Evolutionary conservation across 2,797 vertebrate species (phyloP).

Genomic region (Kryptopterus vitreolus): DNA sequence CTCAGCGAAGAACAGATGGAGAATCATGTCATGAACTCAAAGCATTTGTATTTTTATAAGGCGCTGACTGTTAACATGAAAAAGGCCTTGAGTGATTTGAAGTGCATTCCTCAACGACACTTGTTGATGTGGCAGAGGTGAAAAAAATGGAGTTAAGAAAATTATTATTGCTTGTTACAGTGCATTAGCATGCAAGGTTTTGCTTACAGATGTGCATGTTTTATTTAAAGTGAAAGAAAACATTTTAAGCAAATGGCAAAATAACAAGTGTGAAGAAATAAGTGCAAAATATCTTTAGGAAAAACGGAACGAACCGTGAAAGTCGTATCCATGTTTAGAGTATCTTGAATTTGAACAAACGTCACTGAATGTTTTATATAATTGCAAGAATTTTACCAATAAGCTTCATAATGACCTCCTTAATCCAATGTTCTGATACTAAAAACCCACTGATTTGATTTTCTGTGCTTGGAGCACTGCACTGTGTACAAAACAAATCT

Average conservation of each 20-base stretch:
- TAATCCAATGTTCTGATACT: constrained; percentile 48
- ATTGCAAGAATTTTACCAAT: constrained; percentile 7
- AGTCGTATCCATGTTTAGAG: not conserved
- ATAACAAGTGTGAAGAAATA: not conserved
- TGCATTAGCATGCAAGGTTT: not conserved
- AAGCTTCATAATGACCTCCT: constrained; percentile 5
- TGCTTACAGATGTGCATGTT: not conserved
- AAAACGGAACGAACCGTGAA: not conserved
- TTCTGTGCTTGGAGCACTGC: not conserved
- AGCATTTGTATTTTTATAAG: not conserved
- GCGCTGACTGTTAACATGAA: not conserved
- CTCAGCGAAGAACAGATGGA: too few species aligned
- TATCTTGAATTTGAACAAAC: not conserved
- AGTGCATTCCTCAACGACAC: too few species aligned
- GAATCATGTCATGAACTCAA: too few species aligned
- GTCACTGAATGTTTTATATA: not conserved
- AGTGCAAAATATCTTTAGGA: not conserved
- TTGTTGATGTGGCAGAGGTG: not conserved
- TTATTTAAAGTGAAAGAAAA: not conserved
- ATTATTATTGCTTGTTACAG: not conserved
- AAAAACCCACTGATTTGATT: constrained; percentile 11
- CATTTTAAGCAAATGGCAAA: not conserved
- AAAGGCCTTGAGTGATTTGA: not conserved
- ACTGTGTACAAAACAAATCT: constrained; percentile 7
- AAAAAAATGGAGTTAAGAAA: not conserved